These are phyloP conservation scores for Asteroscopus sphinx DNA, from an alignment of 2,888 invertebrate genomes.

Conservation along the genomic window DNA sequence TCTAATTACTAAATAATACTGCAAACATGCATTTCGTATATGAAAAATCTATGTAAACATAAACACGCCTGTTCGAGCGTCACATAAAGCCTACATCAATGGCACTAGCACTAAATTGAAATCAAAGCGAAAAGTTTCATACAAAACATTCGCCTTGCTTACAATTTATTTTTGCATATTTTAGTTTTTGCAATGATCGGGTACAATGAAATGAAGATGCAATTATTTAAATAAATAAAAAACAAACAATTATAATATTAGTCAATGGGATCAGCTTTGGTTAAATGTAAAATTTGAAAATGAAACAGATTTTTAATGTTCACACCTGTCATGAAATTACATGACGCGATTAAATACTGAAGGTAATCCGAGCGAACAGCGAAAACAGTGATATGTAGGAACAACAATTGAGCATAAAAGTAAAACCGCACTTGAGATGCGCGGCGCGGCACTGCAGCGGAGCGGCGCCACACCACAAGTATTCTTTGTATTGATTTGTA, in stretches of 20 bases:
- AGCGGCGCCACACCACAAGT: no score
- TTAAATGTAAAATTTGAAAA: conserved; percentile 65
- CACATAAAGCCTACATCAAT: conserved; percentile 60
- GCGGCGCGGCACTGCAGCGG: no score
- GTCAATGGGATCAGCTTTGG: conserved; percentile 74
- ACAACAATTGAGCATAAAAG: conserved; percentile 63
- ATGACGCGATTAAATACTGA: conserved; percentile 45
- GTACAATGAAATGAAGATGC: conserved; percentile 58
- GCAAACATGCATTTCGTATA: conserved; percentile 78
- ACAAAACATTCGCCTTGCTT: conserved; percentile 33
- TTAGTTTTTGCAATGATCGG: conserved; percentile 39
- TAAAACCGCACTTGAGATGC: no score
- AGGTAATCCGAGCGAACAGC: conserved; percentile 59
- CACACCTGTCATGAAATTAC: conserved; percentile 59
- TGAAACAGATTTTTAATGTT: conserved; percentile 60
- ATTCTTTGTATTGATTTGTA: no score
- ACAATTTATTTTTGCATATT: conserved; percentile 36
- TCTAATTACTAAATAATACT: conserved; percentile 80
- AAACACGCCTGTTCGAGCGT: conserved; percentile 68
- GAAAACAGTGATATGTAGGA: conserved; percentile 60
- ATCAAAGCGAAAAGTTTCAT: conserved; percentile 48
- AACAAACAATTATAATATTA: conserved; percentile 65
- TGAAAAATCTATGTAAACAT: conserved; percentile 79
- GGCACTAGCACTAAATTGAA: conserved; percentile 63
- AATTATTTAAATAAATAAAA: conserved; percentile 54